These are phyloP conservation scores for Zhuqinia jingwanae DNA, from an alignment of 2,888 invertebrate genomes.

Conservation along the genomic window DNA sequence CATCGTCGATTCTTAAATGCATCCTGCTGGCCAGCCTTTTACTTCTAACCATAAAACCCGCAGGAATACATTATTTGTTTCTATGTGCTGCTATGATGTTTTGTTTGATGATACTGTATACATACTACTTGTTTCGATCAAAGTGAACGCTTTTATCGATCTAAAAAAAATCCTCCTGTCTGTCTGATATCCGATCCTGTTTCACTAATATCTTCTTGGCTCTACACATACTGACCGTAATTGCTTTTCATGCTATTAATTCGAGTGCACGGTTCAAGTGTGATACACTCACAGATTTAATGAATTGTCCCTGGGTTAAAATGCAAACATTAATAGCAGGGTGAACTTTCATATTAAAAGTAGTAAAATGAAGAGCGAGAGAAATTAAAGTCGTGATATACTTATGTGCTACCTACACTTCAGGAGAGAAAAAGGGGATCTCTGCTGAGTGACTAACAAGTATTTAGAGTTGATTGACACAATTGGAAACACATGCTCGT, in stretches of 20 bases:
- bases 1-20: too few species aligned
- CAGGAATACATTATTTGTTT: too few species aligned
- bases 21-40: too few species aligned
- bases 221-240: slow-evolving; percentile 51
- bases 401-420: slow-evolving; percentile 2
- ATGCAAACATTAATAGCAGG: neutral
- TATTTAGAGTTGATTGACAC: slow-evolving; percentile 23
- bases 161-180: neutral
- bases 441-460: too few species aligned
- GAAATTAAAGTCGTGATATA: slow-evolving; percentile 6
- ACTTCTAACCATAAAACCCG: neutral
- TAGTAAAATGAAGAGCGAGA: neutral
- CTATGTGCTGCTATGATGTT: too few species aligned
- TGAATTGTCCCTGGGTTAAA: slow-evolving; percentile 45
- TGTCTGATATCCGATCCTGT: slow-evolving; percentile 20
- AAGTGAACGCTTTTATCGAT: slow-evolving; percentile 1
- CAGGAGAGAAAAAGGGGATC: slow-evolving; percentile 8
- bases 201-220: slow-evolving; percentile 12
- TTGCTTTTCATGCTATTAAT: slow-evolving; percentile 60
- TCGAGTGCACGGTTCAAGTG: slow-evolving; percentile 48
- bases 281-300: slow-evolving; percentile 59
- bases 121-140: neutral
- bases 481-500: slow-evolving; percentile 49
- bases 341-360: slow-evolving; percentile 15
- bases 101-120: too few species aligned